Percentiles rank a stretch among this genome's conserved stretches.
Evolutionary conservation across 2,888 invertebrate genomes (phyloP).

Genomic region (Esperia sulphurella): DNA sequence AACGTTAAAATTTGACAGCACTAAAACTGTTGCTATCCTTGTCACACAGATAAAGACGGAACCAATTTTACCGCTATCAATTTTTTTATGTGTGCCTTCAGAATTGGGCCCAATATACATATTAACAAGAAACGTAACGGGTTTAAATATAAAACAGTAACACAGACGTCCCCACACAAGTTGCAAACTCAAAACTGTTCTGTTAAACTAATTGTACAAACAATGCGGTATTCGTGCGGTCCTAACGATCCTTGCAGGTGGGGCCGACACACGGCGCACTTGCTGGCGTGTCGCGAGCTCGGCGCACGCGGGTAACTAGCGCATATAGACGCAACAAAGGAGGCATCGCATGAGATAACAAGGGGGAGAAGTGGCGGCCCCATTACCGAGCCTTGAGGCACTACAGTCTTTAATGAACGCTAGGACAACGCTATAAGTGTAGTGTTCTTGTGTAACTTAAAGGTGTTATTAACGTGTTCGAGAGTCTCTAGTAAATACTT

Average conservation of each 20-base stretch:
- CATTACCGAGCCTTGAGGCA: conserved; percentile 58
- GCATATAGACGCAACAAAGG: conserved; percentile 49
- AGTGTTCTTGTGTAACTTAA: conserved; percentile 21
- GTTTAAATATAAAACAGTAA: conserved; percentile 38
- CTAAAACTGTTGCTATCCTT: no score
- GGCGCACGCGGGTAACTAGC: conserved; percentile 4
- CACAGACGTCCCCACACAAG: conserved; percentile 29
- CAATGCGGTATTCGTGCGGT: conserved; percentile 46
- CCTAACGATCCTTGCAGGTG: conserved; percentile 56
- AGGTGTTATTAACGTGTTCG: conserved; percentile 16
- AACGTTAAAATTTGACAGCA: no score
- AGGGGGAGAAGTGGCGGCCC: conserved; percentile 60
- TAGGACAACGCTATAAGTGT: conserved; percentile 28
- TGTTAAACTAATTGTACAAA: conserved; percentile 62
- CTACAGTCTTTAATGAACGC: conserved; percentile 39
- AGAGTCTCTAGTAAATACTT: background rate
- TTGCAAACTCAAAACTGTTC: conserved; percentile 53
- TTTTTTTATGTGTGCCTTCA: no score
- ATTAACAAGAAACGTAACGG: conserved; percentile 29
- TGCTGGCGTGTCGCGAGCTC: background rate
- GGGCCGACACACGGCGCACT: conserved; percentile 10
- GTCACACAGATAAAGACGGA: no score
- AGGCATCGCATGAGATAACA: conserved; percentile 62
- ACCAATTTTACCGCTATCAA: no score
- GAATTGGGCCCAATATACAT: no score